Evolutionary conservation across 2,797 vertebrate genomes (phyloP).

Genomic region (Iguana delicatissima): DNA sequence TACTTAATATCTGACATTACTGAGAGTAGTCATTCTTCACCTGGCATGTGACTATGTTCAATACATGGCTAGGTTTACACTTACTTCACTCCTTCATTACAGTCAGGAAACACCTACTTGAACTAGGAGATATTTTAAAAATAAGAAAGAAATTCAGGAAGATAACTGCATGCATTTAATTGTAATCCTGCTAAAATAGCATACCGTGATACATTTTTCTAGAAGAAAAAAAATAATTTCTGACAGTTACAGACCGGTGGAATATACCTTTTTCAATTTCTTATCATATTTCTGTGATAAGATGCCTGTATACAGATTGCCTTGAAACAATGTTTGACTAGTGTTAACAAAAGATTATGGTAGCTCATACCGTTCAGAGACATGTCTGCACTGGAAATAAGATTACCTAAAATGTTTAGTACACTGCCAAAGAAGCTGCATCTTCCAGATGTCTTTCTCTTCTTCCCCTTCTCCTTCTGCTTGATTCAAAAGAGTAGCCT

Average conservation of each 20-base stretch:
- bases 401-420: neutral
- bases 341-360: neutral
- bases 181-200: neutral
- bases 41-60: neutral
- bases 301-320: neutral
- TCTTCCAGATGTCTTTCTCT: no score
- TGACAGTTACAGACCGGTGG: neutral
- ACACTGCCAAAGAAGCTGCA: neutral
- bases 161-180: neutral
- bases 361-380: neutral
- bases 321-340: neutral
- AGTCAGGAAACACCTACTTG: neutral
- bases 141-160: neutral
- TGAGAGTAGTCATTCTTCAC: neutral
- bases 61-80: neutral
- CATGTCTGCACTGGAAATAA: neutral
- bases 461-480: no score
- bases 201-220: neutral
- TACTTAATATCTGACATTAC: neutral
- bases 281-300: neutral
- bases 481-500: no score
- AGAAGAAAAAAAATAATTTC: no score
- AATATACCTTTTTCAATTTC: neutral
- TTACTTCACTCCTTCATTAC: neutral
- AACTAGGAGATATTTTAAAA: neutral